phyloP scores from a whole-genome alignment of 2,113 vertebrate species.

The Entomyzon cyanotis region DNA sequence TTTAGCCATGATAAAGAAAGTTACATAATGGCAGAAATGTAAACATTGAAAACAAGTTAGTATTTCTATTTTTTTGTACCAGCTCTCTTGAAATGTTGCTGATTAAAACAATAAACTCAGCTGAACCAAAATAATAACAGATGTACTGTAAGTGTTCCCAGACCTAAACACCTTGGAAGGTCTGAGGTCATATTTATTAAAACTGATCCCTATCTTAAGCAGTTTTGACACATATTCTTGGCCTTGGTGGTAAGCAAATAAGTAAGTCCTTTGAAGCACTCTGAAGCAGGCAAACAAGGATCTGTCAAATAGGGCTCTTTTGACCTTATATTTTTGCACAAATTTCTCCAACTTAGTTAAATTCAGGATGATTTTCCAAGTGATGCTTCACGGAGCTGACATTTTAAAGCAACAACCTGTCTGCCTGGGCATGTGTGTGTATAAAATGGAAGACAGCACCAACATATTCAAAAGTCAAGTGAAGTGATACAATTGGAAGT shows the following conservation, averaged over 20 bases:
- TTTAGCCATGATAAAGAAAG: neutral
- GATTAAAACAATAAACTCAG: slow-evolving; percentile 67
- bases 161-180: slow-evolving; percentile 69
- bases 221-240: slow-evolving; percentile 56
- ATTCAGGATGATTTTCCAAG: slow-evolving; percentile 32
- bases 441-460: slow-evolving; percentile 3
- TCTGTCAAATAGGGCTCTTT: slow-evolving; percentile 24
- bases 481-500: neutral
- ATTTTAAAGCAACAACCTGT: slow-evolving; percentile 38
- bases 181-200: slow-evolving; percentile 62
- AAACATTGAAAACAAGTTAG: neutral
- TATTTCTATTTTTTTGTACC: slow-evolving; percentile 1
- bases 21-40: slow-evolving; percentile 15
- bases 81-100: slow-evolving; percentile 46
- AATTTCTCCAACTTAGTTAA: slow-evolving; percentile 55
- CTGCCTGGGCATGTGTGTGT: neutral
- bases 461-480: neutral
- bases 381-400: slow-evolving; percentile 45
- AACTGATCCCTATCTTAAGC: slow-evolving; percentile 60
- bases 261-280: slow-evolving; percentile 52
- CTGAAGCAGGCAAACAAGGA: neutral
- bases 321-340: slow-evolving; percentile 49
- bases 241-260: slow-evolving; percentile 32
- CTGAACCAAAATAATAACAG: slow-evolving; percentile 73
- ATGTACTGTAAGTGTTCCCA: slow-evolving; percentile 70